A percentile compares a stretch with the other conserved stretches of the same genome.
Evolutionary conservation across 2,113 vertebrate genomes (phyloP).

Genomic region (Cinclus mexicanus): DNA sequence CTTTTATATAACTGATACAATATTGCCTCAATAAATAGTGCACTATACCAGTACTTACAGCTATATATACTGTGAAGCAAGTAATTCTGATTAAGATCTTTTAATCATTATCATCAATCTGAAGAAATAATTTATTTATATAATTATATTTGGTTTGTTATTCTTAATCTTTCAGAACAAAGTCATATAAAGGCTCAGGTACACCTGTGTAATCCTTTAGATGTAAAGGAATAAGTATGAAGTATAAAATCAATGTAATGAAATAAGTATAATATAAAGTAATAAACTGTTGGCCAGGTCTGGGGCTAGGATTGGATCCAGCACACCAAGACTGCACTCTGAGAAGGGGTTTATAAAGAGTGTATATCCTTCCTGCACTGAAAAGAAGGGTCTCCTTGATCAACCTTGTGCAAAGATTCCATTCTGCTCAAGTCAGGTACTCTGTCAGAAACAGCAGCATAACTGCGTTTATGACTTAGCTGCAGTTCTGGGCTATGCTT

Average conservation of each 20-base stretch:
- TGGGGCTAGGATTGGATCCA: not conserved
- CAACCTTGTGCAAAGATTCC: not conserved
- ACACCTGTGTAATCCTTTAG: not conserved
- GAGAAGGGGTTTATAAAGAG: not conserved
- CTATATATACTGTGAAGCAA: not conserved
- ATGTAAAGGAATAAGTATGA: not conserved
- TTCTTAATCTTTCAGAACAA: not conserved
- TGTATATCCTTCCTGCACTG: not conserved
- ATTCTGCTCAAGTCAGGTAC: fast-evolving
- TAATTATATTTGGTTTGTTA: not conserved
- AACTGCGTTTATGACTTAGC: not conserved
- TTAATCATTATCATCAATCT: not conserved
- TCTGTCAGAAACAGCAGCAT: not conserved
- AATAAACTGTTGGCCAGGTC: not conserved
- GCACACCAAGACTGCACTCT: not conserved
- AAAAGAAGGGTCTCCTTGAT: not conserved
- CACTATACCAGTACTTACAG: not conserved
- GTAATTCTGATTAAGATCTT: not conserved
- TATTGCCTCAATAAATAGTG: not conserved
- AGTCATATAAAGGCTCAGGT: not conserved
- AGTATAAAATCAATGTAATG: not conserved
- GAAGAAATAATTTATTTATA: not conserved
- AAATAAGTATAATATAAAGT: not conserved
- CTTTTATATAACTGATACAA: not conserved
- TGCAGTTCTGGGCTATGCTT: not conserved